Conservation (phyloP, 2,888 invertebrate genomes). For the Deilephila porcellus region DNA sequence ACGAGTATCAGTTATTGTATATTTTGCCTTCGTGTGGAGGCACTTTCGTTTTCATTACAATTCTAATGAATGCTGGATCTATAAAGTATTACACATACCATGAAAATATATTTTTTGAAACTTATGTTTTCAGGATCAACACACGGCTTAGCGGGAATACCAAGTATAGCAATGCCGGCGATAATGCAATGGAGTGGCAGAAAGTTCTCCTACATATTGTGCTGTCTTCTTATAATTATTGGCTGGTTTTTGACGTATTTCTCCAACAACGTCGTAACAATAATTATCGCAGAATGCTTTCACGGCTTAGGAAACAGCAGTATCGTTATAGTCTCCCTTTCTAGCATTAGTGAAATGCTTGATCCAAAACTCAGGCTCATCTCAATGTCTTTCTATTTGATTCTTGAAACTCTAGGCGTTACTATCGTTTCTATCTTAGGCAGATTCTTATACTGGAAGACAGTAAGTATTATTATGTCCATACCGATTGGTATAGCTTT, state of each 20-base stretch:
- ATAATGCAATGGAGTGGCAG: conserved; percentile 45
- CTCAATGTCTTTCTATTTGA: not conserved
- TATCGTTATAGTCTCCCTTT: conserved; percentile 29
- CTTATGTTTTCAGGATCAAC: conserved; percentile 40
- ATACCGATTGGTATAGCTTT: conserved; percentile 11
- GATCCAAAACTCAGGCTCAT: not conserved
- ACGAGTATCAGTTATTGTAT: no score
- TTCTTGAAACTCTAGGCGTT: not conserved
- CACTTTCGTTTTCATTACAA: not conserved
- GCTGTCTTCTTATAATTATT: conserved; percentile 38
- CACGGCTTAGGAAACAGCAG: conserved; percentile 44
- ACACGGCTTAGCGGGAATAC: conserved; percentile 45
- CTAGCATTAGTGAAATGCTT: conserved; percentile 7
- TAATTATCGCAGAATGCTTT: conserved; percentile 41
- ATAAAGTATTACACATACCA: not conserved
- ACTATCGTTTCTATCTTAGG: not conserved
- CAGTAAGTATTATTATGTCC: conserved; percentile 7
- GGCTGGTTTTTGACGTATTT: conserved; percentile 41
- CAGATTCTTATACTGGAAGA: not conserved
- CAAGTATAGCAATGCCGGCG: conserved; percentile 41
- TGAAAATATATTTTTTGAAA: not conserved
- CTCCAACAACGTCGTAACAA: conserved; percentile 30
- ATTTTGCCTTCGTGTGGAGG: no score
- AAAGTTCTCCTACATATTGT: conserved; percentile 41
- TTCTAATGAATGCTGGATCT: not conserved